Conservation (phyloP, 1,140 invertebrate species). For the Aphelenchoides besseyi region DNA sequence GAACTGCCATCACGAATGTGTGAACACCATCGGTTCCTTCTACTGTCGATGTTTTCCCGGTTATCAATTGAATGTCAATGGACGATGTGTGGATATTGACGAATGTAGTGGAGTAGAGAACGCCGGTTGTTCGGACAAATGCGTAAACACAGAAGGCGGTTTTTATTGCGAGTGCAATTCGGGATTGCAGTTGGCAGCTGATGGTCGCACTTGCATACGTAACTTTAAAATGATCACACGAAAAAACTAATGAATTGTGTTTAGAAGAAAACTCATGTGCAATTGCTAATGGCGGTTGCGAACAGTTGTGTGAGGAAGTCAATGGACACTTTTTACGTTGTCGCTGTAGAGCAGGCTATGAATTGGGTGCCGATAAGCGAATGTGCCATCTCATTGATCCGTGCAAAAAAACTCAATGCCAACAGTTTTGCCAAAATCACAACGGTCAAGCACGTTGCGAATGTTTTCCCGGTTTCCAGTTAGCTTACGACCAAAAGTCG, state of each 20-base stretch:
- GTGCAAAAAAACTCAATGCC: slow-evolving; percentile 14
- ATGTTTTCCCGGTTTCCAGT: slow-evolving; percentile 67
- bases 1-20: slow-evolving; percentile 62
- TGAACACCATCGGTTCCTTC: slow-evolving; percentile 66
- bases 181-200: slow-evolving; percentile 30
- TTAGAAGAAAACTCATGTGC: slow-evolving; percentile 45
- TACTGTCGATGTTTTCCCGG: slow-evolving; percentile 69
- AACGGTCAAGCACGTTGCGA: slow-evolving; percentile 66
- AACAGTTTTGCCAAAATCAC: slow-evolving; percentile 58
- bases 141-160: slow-evolving; percentile 38
- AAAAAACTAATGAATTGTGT: background rate
- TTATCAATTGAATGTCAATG: slow-evolving; percentile 58
- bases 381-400: slow-evolving; percentile 39
- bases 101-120: slow-evolving; percentile 34
- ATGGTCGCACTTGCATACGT: slow-evolving; percentile 37
- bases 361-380: slow-evolving; percentile 44
- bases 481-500: slow-evolving; percentile 52
- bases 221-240: no score
- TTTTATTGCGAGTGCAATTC: slow-evolving; percentile 20
- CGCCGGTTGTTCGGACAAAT: slow-evolving; percentile 32
- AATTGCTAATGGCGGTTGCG: slow-evolving; percentile 50
- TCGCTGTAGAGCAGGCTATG: slow-evolving; percentile 38
- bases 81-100: slow-evolving; percentile 53
- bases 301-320: slow-evolving; percentile 48
- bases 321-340: slow-evolving; percentile 48